Percentiles rank a stretch among this genome's conserved stretches.
phyloP scores from a whole-genome alignment of 1,140 invertebrate genomes.

The Dryas iulia region DNA sequence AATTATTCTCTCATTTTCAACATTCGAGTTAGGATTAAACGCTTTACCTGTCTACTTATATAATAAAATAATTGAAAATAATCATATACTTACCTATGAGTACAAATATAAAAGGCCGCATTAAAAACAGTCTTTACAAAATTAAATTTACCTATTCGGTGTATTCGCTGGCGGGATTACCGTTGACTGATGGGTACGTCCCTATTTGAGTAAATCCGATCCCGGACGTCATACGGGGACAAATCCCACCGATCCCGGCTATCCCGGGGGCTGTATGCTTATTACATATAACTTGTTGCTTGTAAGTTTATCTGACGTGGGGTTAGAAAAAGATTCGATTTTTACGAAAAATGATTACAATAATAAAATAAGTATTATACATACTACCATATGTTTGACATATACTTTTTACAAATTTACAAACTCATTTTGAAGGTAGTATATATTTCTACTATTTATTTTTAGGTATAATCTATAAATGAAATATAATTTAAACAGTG shows the following conservation, averaged over 20 bases:
- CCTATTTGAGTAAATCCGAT: constrained; percentile 33
- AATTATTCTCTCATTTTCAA: not conserved
- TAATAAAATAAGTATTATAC: too few relatives aligned
- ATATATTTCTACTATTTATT: too few relatives aligned
- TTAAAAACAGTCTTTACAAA: not conserved
- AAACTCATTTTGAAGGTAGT: too few relatives aligned
- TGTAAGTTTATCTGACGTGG: not conserved
- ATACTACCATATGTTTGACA: too few relatives aligned
- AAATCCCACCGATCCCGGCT: constrained; percentile 24
- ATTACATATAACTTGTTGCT: constrained; percentile 27
- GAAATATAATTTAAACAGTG: too few relatives aligned
- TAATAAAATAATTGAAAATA: not conserved
- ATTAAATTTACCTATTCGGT: constrained; percentile 18
- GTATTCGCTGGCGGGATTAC: constrained; percentile 20
- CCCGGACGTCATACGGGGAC: constrained; percentile 26
- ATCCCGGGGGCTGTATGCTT: constrained; percentile 11
- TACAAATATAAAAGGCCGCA: not conserved
- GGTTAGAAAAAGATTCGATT: not conserved
- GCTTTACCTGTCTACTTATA: not conserved
- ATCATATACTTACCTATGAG: not conserved
- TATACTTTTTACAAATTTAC: too few relatives aligned
- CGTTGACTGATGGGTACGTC: constrained; percentile 25
- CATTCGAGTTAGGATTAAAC: not conserved
- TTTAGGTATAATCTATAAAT: too few relatives aligned
- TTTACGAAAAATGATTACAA: not conserved